Base-by-base conservation (phyloP, 2,797 vertebrate species). In the Orientallactaga sibirica region DNA sequence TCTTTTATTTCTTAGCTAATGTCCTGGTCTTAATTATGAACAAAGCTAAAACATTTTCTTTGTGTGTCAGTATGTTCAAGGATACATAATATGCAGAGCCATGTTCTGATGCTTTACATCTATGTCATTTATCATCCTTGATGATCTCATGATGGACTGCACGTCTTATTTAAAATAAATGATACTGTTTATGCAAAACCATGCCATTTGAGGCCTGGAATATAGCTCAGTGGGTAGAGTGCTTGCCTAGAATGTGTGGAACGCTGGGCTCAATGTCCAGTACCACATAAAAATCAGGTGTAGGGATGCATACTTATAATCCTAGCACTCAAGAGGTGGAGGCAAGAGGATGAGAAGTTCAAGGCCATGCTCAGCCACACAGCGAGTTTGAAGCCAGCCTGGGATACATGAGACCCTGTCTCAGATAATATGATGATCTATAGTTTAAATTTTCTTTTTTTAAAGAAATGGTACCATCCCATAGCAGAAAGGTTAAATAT, bases 91-190 rank as follows among this genome's bases (percentile, higher is more conserved):
- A 58, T 43, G 58, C 9, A 58, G 43, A 41, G 24, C 27, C 5
- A 29, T 33, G 68, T 68, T 29, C 24, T 80, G 3, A 24, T n/a
- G 41, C 75, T 58, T 71, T 74, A 76, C 24, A 16, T 78, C 20
- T 79, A 27, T 55, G 5, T n/a, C 25, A 79, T 25, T 82, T 77
- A 25, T 70, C 82, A n/a, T 16, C 73, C 52, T 14, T 83, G 55
- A 25, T 4, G 20, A 4, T 68, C 52, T 58, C 61, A 77, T 79
- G 55, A 71, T 61, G 81, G 22, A 83, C 22, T 11, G 7, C 71
- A 22, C n/a, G 74, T 37, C 76, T 88, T 74, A 16, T 77, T 82
- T 66, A 70, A 95, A 92, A 73, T 55, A 9, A 68, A 10, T 48
- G 48, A 7, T 70, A 10, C 29, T 37, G 62, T 74, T 93, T 92